Base-by-base conservation (phyloP, 1,140 invertebrate species). In the Samia ricini region DNA sequence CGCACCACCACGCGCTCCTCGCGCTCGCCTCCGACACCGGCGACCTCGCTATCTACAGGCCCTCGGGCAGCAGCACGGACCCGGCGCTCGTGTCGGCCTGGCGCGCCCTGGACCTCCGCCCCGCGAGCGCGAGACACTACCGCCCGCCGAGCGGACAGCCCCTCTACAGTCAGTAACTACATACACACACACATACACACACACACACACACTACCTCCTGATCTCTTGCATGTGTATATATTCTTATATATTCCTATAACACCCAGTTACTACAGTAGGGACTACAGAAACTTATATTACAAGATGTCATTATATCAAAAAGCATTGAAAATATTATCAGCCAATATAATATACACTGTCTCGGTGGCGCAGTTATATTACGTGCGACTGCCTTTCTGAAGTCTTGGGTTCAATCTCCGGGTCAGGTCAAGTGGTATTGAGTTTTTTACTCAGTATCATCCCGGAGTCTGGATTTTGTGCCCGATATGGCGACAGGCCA, bases 11-110 rank as follows among this genome's bases (percentile, higher is more conserved):
- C 60, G 91, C 94, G 23, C 84, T 97, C 63, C 85, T 97, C 21
- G 91, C 96, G 86, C 92, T 94, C 36, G 95, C 94, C 58, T 92
- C 93, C 68, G 95, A 97, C 83, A 95, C 97, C 85, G 96, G 96
- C 26, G 92, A 94, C 54, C 91, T 98, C 18, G 92, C 94, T 72
- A 79, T 98, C 8, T 97, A 82, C 80, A 70, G 77, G 61, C 74
- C 74, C 59, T 65, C 68, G 71, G 72, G 77, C 69, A 76, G 76
- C 72, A 71, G 76, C 63, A 84, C 88, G 56, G 93, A 94, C 82
- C 93, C 94, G 10, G 81, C 92, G 64, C 88, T 97, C 57, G 92
- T 98, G 15, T 94, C 95, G 1, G 95, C 96, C 51, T 98, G 96
- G 94, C 95, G 96, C 77, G 95, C 95, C 60, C 90, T 97, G 6